These are phyloP conservation scores for Chlorocebus sabaeus DNA, from an alignment of 2,113 vertebrate genomes.

Conservation along the genomic window DNA sequence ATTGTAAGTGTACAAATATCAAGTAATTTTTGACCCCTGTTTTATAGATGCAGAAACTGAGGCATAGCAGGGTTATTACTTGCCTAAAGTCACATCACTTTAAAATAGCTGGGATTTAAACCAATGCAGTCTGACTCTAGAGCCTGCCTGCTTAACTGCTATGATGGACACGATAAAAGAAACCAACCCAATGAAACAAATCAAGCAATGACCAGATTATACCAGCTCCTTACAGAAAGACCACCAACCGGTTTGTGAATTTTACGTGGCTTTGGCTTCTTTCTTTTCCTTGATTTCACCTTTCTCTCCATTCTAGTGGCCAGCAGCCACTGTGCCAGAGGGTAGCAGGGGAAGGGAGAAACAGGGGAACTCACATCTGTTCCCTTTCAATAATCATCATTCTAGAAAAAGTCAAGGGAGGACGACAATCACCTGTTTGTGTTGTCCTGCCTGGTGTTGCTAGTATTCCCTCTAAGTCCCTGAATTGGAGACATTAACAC, in stretches of 20 bases:
- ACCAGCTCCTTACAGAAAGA: not conserved
- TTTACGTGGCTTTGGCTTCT: not conserved
- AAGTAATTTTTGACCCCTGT: not conserved
- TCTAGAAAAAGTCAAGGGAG: not conserved
- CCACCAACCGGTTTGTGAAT: not conserved
- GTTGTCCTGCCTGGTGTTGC: not conserved
- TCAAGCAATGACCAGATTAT: not conserved
- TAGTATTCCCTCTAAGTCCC: not conserved
- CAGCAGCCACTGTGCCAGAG: not conserved
- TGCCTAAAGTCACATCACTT: not conserved
- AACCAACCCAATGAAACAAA: not conserved
- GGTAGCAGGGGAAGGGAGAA: not conserved
- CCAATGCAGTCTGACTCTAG: not conserved
- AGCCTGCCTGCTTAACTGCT: not conserved
- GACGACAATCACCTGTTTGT: not conserved
- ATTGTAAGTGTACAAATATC: not conserved
- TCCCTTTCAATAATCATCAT: not conserved
- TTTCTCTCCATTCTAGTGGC: not conserved
- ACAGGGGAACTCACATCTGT: not conserved
- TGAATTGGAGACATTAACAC: not conserved
- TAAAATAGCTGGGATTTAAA: not conserved
- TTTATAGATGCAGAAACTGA: not conserved
- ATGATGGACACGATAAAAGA: not conserved
- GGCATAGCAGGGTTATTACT: not conserved
- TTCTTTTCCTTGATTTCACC: not conserved